Evolutionary conservation across 2,888 invertebrate genomes (phyloP), one percentile per base, ranked within the genome.

Genomic region (Lasioglossum zephyrum): DNA sequence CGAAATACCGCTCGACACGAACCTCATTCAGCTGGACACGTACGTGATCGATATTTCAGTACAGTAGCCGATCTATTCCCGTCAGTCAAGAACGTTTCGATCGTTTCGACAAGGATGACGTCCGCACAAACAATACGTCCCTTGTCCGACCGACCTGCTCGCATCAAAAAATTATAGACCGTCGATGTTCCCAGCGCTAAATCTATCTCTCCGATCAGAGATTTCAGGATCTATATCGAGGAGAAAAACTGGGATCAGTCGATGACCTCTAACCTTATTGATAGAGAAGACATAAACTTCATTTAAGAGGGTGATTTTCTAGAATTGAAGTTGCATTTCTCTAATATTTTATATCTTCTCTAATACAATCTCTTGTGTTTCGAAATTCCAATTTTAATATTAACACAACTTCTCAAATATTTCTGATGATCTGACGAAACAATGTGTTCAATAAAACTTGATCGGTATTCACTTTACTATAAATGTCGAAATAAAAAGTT

Each of bases 1-100:
- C 86, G 97, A 97, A 92, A 97, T 97, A 88, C 96, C 97, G 90
- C 81, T 87, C 49, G 88, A 89, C 63, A 97, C 98, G 91, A 99
- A 99, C 96, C 97, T 99, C 94, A 99, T 99, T 94, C 98, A 99
- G 96, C 96, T 99, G 91, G 99, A 99, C 95, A 97, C 97, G 96
- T 97, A 96, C 95, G 97, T 72, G 41, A 57, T 39, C 70, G 22
- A 78, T 77, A 77, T 73, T 70, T 53, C 39, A 77, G 47, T 73
- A 73, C 31, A 4, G 36, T 49, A 73, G 75, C n/a, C 49, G 18
- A 26, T 53, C 69, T 53, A 66, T 73, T 77, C 60, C 16, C 41
- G 49, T 70, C 69, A 9, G 26, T 9, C 49, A 26, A 26, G 47
- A 49, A 57, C 47, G 18, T 63, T 74, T 49, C 63, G 60, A 70